A percentile compares a stretch with the other conserved stretches of the same genome.
Evolutionary conservation across 2,888 invertebrate genomes (phyloP).

Genomic region (Pollenia amentaria): DNA sequence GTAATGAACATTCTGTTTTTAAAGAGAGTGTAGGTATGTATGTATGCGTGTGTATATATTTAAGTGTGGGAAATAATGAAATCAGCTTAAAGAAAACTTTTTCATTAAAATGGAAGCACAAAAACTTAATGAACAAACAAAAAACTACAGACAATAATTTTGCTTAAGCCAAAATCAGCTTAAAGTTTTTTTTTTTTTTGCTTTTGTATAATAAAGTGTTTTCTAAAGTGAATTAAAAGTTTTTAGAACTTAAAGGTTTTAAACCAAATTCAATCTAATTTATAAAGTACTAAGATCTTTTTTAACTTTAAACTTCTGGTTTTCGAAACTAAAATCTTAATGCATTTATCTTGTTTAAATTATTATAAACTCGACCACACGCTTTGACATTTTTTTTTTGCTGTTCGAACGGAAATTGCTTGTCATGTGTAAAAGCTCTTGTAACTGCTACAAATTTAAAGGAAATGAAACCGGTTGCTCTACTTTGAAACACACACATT

Average conservation of each 20-base stretch:
- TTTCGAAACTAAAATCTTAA: not conserved
- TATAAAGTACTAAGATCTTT: too few relatives aligned
- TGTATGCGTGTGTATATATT: not conserved
- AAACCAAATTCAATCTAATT: too few relatives aligned
- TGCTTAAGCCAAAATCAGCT: too few relatives aligned
- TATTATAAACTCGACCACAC: too few relatives aligned
- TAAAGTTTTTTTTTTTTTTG: too few relatives aligned
- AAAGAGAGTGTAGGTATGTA: too few relatives aligned
- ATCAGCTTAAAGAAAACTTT: not conserved
- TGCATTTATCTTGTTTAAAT: not conserved
- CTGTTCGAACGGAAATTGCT: constrained; percentile 42
- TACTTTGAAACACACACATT: too few relatives aligned
- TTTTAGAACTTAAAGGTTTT: too few relatives aligned
- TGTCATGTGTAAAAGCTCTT: constrained; percentile 33
- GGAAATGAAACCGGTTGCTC: constrained; percentile 38
- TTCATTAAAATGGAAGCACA: not conserved
- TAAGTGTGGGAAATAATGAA: not conserved
- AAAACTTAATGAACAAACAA: not conserved
- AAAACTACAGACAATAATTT: not conserved
- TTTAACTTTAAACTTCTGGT: too few relatives aligned
- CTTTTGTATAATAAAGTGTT: too few relatives aligned
- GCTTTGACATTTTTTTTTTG: not conserved
- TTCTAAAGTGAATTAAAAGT: too few relatives aligned
- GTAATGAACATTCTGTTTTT: not conserved
- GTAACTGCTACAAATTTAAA: constrained; percentile 20